phyloP scores from a whole-genome alignment of 2,797 vertebrate genomes.

The Spinus olivaceus region DNA sequence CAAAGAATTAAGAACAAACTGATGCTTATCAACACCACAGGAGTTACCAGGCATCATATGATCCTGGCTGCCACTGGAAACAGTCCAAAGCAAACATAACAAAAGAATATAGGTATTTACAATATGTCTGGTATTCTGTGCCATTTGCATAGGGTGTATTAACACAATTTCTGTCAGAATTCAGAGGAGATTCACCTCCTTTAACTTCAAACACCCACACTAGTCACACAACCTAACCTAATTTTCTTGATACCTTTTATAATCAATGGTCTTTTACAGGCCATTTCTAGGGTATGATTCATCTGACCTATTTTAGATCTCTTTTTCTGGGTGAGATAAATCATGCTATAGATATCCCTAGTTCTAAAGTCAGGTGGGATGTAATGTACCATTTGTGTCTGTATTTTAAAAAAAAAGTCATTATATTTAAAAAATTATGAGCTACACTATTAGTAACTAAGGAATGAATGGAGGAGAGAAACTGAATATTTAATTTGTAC shows the following conservation, averaged over 20 bases:
- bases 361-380: constrained; percentile 53
- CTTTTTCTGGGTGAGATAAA: constrained; percentile 24
- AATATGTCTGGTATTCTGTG: background rate
- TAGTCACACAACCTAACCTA: background rate
- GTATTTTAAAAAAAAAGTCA: background rate
- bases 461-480: constrained; percentile 1
- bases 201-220: background rate
- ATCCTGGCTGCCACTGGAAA: background rate
- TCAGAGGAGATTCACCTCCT: background rate
- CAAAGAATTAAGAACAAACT: background rate
- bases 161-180: background rate
- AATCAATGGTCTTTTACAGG: background rate
- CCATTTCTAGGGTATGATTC: constrained; percentile 50
- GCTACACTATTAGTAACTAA: constrained; percentile 34
- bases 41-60: background rate
- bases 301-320: constrained; percentile 49
- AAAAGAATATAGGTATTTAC: background rate
- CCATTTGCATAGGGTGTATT: background rate
- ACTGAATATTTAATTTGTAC: constrained; percentile 52
- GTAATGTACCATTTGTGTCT: constrained; percentile 45
- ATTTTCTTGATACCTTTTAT: constrained; percentile 14
- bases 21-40: background rate
- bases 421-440: constrained; percentile 43
- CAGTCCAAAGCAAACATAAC: background rate
- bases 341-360: constrained; percentile 38